These are phyloP conservation scores for Nannoperca australis DNA, from an alignment of 2,797 vertebrate genomes.

Conservation along the genomic window DNA sequence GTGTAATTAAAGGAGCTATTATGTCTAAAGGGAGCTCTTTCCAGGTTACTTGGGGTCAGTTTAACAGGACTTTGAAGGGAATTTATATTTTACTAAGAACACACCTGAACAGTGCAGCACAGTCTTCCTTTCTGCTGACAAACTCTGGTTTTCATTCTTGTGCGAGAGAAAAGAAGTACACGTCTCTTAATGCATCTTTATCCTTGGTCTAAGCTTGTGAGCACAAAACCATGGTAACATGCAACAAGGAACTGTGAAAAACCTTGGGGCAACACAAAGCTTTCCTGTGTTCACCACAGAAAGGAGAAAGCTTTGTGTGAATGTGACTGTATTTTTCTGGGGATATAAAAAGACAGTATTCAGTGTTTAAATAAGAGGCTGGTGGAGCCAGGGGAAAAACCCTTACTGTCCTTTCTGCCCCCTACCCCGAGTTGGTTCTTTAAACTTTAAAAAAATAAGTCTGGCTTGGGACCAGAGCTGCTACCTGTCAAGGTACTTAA, in stretches of 20 bases:
- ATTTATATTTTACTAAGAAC: conserved; percentile 37
- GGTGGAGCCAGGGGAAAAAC: conserved; percentile 50
- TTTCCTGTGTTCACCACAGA: conserved; percentile 67
- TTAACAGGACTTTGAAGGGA: conserved; percentile 24
- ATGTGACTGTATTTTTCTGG: conserved; percentile 56
- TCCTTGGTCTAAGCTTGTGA: conserved; percentile 62
- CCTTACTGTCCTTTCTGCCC: conserved; percentile 24
- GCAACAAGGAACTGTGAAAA: conserved; percentile 50
- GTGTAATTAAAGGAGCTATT: conserved; percentile 34
- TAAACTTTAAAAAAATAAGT: conserved; percentile 23
- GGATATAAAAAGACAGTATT: conserved; percentile 75
- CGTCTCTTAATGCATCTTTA: conserved; percentile 60
- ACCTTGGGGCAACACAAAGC: conserved; percentile 71
- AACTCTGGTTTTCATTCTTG: conserved; percentile 39
- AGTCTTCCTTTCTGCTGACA: conserved; percentile 9
- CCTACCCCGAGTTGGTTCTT: conserved; percentile 16
- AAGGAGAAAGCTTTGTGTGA: conserved; percentile 63
- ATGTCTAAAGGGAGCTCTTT: conserved; percentile 22
- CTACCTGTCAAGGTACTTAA: conserved; percentile 35
- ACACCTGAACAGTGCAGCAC: conserved; percentile 4
- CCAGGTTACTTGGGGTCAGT: conserved; percentile 21
- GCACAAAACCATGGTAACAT: conserved; percentile 56
- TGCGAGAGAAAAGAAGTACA: conserved; percentile 40
- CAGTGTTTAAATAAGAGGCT: conserved; percentile 67
- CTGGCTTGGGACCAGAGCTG: conserved; percentile 3